Base-by-base conservation (phyloP, 2,888 invertebrate species). In the Phaonia tiefii region DNA sequence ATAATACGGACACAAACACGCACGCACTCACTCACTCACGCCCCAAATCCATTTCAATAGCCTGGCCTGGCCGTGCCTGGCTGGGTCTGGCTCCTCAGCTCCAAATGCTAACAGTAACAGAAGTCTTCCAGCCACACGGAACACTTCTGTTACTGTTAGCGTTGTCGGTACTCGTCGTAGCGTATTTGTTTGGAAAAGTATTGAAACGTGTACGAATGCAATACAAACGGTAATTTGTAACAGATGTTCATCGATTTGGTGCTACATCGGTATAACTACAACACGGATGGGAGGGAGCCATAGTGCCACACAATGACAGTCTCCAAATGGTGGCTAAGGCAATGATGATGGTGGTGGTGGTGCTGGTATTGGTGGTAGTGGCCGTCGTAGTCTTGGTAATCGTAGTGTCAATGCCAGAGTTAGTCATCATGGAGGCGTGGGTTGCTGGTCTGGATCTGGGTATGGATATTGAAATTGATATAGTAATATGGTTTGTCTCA, bases 201-300 rank as follows among this genome's bases (percentile, higher is more conserved):
- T 31, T 31, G 31, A 8, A 31, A 31, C 75, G 77, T 75, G 77
- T 54, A 31, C 54, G 71, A 31, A 75, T 69, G 72, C 69, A 69
- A 63, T n/a, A 67, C 71, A 67, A 75, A 81, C 67, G 54, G 71
- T 78, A 77, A 72, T 75, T 81, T 81, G 78, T 69, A 81, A 75
- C 78, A 81, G 81, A 78, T 78, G 81, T 81, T 81, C 22, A 22
- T 31, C 4, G 31, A 31, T 63, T 37, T 15, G 22, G 69, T 67
- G 46, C 54, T 31, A 31, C 8, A 8, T 73, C 17, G 44, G 69
- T 3, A 8, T 10, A 51, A 63, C 13, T 37, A 51, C 65, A 70
- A 17, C 10, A 60, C 60, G 39, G 22, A 54, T 11, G 42, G 20
- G 42, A 39, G 13, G 20, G 39, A 42, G 13, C 2, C 22, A 26